Evolutionary conservation across 2,888 invertebrate genomes (phyloP).

Genomic region (Corbicula japonica): DNA sequence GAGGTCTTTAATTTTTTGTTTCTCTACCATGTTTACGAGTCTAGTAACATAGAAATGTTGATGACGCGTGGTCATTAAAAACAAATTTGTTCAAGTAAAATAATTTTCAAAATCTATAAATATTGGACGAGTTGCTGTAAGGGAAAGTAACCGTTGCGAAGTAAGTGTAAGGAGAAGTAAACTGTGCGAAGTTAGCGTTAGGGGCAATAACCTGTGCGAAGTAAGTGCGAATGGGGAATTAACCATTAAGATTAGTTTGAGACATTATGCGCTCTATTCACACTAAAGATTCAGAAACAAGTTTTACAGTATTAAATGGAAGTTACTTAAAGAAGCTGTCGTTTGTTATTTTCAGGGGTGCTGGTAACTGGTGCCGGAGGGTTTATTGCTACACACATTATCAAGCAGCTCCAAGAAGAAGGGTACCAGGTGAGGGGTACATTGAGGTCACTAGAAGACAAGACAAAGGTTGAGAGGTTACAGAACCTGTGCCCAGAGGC

Average conservation of each 20-base stretch:
- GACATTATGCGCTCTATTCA: neutral
- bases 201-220: neutral
- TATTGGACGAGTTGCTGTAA: no score
- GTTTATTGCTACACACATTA: conserved; percentile 87
- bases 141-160: no score
- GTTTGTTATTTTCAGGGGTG: conserved; percentile 77
- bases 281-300: neutral
- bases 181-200: no score
- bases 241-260: neutral
- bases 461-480: conserved; percentile 83
- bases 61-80: no score
- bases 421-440: conserved; percentile 88
- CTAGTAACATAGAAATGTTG: no score
- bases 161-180: no score
- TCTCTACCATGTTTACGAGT: no score
- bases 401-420: conserved; percentile 87
- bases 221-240: neutral
- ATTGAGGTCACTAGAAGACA: conserved; percentile 86
- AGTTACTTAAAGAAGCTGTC: neutral
- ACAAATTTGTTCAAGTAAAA: no score
- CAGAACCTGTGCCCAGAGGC: conserved; percentile 85
- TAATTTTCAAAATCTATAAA: no score
- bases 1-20: no score
- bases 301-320: neutral
- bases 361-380: conserved; percentile 88